A percentile compares a stretch with the other conserved stretches of the same genome.
These are phyloP conservation scores for Idaea aversata DNA, from an alignment of 2,888 invertebrate species.

Conservation along the genomic window DNA sequence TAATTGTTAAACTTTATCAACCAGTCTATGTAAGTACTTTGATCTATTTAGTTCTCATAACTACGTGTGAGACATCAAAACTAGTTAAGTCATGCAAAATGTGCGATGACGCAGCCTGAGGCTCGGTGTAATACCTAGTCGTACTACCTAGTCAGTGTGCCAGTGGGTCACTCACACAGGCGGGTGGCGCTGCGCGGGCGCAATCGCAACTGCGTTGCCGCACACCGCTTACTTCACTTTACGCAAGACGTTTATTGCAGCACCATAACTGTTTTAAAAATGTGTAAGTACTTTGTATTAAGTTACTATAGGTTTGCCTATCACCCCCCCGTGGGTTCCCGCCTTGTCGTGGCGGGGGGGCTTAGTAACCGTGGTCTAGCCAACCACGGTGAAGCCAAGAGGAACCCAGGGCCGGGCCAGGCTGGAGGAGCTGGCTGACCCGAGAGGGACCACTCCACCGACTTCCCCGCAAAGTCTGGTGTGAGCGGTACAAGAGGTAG, in stretches of 20 bases:
- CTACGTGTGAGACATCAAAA: not conserved
- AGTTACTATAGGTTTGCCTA: not conserved
- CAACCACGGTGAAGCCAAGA: too few species aligned
- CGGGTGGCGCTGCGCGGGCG: not conserved
- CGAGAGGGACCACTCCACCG: too few species aligned
- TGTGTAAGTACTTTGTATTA: not conserved
- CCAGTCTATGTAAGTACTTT: too few species aligned
- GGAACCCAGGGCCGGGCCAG: too few species aligned
- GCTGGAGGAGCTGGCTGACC: too few species aligned
- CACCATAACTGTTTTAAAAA: constrained; percentile 34
- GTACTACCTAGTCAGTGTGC: constrained; percentile 4
- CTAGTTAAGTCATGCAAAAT: not conserved
- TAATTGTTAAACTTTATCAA: too few species aligned
- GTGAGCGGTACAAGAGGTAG: too few species aligned
- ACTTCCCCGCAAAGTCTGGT: too few species aligned
- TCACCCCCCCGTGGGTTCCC: too few species aligned
- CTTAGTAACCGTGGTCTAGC: too few species aligned
- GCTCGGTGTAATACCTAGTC: not conserved
- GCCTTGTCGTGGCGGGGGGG: too few species aligned
- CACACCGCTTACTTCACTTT: constrained; percentile 64
- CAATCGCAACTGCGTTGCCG: constrained; percentile 6
- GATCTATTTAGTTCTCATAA: not conserved
- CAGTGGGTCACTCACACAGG: not conserved
- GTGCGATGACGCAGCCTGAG: not conserved
- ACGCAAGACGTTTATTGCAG: constrained; percentile 65